Conservation (phyloP, 2,888 invertebrate genomes). For the Acanthococcus lagerstroemiae region DNA sequence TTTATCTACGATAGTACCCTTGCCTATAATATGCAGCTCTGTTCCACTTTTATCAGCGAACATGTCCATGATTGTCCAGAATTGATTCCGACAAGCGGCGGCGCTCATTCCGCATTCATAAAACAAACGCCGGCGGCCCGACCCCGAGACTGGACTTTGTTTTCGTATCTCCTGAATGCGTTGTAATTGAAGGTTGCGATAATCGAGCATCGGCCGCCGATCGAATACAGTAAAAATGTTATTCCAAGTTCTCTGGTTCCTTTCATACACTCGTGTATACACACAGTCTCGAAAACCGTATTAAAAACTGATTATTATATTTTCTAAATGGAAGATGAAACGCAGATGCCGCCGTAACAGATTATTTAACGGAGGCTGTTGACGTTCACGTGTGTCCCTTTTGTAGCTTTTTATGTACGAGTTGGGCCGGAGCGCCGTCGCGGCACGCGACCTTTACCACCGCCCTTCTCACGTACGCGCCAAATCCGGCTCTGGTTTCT, state of each 20-base stretch:
- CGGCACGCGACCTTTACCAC: conserved; percentile 17
- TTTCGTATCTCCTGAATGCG: too few species aligned
- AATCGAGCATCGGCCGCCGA: too few species aligned
- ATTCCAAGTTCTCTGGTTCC: not conserved
- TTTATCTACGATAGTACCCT: too few species aligned
- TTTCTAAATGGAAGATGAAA: conserved; percentile 24
- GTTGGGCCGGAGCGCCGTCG: conserved; percentile 10
- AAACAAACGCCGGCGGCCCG: too few species aligned
- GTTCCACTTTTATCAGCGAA: too few species aligned
- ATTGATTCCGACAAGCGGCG: too few species aligned
- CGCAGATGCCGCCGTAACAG: conserved; percentile 26
- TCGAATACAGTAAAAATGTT: not conserved
- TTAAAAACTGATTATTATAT: conserved; percentile 27
- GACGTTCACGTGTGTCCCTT: conserved; percentile 23
- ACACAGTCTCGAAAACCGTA: conserved; percentile 8
- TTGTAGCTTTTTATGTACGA: conserved; percentile 14
- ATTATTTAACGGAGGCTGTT: conserved; percentile 25
- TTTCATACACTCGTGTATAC: not conserved
- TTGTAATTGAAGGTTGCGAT: too few species aligned
- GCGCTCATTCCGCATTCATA: too few species aligned
- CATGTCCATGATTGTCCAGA: too few species aligned
- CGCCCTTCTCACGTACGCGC: not conserved
- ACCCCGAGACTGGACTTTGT: too few species aligned
- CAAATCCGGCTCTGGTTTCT: conserved; percentile 21
- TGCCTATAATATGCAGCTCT: too few species aligned